Evolutionary conservation across 2,888 invertebrate genomes (phyloP).

Genomic region (Nomada flava): DNA sequence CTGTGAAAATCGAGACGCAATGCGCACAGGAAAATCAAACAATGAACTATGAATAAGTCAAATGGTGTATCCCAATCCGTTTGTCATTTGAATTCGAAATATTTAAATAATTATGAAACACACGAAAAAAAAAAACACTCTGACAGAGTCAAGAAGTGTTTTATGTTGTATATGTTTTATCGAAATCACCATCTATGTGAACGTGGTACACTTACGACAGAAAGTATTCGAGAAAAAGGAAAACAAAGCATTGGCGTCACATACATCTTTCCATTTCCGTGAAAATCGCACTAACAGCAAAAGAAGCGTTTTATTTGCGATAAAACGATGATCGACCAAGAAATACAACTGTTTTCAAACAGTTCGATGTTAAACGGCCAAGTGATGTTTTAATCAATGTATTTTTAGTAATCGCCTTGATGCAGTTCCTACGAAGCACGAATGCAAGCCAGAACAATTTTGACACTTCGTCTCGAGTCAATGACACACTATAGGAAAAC

Average conservation of each 20-base stretch:
- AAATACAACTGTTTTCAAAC: conserved; percentile 8
- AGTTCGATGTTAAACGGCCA: conserved; percentile 4
- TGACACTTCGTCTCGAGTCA: conserved; percentile 76
- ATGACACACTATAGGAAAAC: conserved; percentile 70
- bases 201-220: conserved; percentile 30
- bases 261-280: conserved; percentile 60
- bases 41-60: neutral
- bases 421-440: conserved; percentile 19
- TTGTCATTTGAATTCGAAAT: conserved; percentile 18
- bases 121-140: neutral
- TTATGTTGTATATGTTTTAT: conserved; percentile 18
- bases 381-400: conserved; percentile 9
- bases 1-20: conserved; percentile 15
- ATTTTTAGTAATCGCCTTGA: conserved; percentile 18
- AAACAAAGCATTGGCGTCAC: conserved; percentile 68
- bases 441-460: conserved; percentile 58
- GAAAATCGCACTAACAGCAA: conserved; percentile 25
- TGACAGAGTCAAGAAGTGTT: neutral
- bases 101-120: neutral
- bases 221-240: conserved; percentile 48
- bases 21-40: neutral
- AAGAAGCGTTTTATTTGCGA: conserved; percentile 26
- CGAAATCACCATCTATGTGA: conserved; percentile 29
- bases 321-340: conserved; percentile 31
- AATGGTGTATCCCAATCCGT: neutral